Evolutionary conservation across 2,113 vertebrate species (phyloP).

Genomic region (Nematolebias whitei): DNA sequence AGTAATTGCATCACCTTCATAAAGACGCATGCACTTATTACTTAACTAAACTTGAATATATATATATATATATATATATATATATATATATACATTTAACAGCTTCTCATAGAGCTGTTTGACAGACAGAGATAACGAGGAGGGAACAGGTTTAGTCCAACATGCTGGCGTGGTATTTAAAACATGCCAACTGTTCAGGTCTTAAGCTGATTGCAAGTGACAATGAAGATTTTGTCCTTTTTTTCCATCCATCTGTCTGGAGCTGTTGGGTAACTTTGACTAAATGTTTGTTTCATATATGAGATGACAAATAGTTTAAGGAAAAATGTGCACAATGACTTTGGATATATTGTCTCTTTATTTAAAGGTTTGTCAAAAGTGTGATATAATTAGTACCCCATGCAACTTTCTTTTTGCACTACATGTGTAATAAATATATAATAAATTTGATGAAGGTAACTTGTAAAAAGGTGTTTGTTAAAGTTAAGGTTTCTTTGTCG

Average conservation of each 20-base stretch:
- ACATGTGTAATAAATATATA: no score
- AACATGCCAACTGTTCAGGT: slow-evolving; percentile 3
- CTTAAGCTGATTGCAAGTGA: background rate
- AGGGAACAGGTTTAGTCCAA: background rate
- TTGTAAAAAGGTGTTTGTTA: no score
- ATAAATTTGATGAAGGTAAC: no score
- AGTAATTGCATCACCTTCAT: background rate
- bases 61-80: no score
- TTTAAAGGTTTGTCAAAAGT: no score
- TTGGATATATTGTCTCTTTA: no score
- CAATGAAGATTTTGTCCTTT: background rate
- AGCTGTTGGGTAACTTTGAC: background rate
- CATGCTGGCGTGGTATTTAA: slow-evolving; percentile 15
- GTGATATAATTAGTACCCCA: no score
- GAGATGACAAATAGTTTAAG: slow-evolving; percentile 9
- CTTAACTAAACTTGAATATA: background rate
- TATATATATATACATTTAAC: no score
- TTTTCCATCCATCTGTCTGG: background rate
- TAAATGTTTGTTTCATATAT: slow-evolving; percentile 2
- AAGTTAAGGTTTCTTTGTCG: no score
- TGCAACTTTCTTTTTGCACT: no score
- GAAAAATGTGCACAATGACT: background rate
- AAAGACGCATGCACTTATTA: background rate
- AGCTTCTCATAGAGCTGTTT: background rate
- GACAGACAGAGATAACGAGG: background rate